phyloP scores from a whole-genome alignment of 2,113 vertebrate species.

The Cynopterus brachyotis region DNA sequence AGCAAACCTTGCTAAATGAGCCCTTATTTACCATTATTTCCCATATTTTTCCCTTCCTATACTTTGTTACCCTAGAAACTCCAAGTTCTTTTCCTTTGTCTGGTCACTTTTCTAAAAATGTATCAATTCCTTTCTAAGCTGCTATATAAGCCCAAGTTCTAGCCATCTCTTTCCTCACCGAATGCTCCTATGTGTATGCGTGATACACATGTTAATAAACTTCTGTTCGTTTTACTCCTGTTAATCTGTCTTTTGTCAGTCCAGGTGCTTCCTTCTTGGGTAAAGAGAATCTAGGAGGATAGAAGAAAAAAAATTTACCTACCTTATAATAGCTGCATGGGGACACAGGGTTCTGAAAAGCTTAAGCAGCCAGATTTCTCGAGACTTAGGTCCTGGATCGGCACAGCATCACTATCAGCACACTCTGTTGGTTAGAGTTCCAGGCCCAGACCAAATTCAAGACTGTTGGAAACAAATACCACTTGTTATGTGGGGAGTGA shows the following conservation, averaged over 20 bases:
- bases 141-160: neutral
- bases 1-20: neutral
- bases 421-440: neutral
- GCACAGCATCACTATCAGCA: neutral
- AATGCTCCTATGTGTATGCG: neutral
- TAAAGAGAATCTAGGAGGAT: neutral
- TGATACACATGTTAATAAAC: neutral
- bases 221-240: neutral
- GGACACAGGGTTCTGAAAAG: neutral
- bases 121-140: neutral
- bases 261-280: neutral
- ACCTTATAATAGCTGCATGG: neutral
- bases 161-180: neutral
- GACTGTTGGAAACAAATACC: neutral
- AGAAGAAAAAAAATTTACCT: neutral
- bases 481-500: neutral
- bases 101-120: neutral
- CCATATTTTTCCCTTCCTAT: neutral
- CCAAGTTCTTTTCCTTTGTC: neutral
- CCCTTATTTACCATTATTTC: neutral
- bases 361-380: neutral
- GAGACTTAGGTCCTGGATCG: neutral
- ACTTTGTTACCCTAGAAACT: neutral
- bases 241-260: neutral
- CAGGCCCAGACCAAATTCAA: neutral